phyloP scores from a whole-genome alignment of 1,140 invertebrate species.

The Aphaenogaster floridana region DNA sequence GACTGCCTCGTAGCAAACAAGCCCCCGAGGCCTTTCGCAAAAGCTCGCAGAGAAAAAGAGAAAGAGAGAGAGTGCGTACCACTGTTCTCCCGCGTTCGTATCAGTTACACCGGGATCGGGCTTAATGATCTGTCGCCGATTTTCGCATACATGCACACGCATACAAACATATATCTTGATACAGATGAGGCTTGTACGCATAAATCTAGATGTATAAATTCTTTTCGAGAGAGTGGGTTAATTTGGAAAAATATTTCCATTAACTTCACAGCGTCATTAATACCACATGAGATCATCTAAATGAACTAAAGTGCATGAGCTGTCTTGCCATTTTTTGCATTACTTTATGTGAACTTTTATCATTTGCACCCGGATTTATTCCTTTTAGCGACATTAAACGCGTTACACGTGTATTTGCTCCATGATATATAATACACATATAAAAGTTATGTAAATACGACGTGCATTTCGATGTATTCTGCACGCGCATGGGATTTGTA shows the following conservation, averaged over 20 bases:
- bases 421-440: not conserved
- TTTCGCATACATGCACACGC: not conserved
- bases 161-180: not conserved
- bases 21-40: constrained; percentile 38
- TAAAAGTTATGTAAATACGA: constrained; percentile 8
- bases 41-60: constrained; percentile 45
- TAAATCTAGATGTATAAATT: not conserved
- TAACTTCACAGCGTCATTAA: constrained; percentile 1
- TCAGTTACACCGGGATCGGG: constrained; percentile 7
- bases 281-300: not conserved
- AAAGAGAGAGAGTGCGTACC: not conserved
- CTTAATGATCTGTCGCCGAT: constrained; percentile 41
- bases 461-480: not conserved
- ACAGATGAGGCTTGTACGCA: not conserved
- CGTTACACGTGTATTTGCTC: not conserved
- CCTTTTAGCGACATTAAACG: not conserved
- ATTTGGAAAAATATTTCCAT: not conserved
- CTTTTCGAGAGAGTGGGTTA: not conserved
- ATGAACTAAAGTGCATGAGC: not conserved
- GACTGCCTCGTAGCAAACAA: constrained; percentile 73
- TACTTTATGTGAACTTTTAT: not conserved
- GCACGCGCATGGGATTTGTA: constrained; percentile 5
- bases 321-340: not conserved
- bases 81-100: constrained; percentile 22
- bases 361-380: not conserved